Evolutionary conservation across 2,113 vertebrate species (phyloP).

Genomic region (Danionella cerebrum): DNA sequence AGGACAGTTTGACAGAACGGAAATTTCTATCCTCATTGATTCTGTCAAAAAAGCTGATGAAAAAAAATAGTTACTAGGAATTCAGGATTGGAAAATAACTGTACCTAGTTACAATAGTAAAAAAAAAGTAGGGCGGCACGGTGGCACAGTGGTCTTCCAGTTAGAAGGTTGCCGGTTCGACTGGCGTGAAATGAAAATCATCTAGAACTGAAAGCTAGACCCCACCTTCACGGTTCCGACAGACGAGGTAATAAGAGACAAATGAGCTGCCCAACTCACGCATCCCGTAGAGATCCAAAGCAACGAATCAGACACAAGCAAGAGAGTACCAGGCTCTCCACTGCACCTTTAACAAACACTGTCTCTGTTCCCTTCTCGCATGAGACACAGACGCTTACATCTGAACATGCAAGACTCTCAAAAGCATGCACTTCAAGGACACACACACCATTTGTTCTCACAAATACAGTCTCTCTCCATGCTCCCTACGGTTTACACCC

Average conservation of each 20-base stretch:
- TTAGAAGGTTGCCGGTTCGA: no score
- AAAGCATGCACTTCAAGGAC: not conserved
- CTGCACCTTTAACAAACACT: slow-evolving; percentile 6
- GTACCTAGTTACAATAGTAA: no score
- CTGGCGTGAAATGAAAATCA: no score
- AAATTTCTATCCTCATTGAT: not conserved
- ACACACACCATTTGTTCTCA: slow-evolving; percentile 13
- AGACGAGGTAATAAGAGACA: slow-evolving; percentile 26
- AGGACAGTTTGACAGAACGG: not conserved
- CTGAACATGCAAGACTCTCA: not conserved
- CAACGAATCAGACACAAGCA: slow-evolving; percentile 49
- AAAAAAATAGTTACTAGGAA: no score
- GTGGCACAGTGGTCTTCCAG: no score
- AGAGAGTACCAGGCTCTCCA: slow-evolving; percentile 39
- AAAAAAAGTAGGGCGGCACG: no score
- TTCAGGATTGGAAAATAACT: no score
- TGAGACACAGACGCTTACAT: not conserved
- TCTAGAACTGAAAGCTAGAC: not conserved
- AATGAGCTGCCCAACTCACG: slow-evolving; percentile 18
- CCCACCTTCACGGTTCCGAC: not conserved
- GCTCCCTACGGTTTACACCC: slow-evolving; percentile 32
- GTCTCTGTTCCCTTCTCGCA: not conserved
- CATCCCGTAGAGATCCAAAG: slow-evolving; percentile 28
- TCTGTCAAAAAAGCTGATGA: not conserved
- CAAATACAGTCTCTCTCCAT: slow-evolving; percentile 16